These are phyloP conservation scores for Rosalia funebris DNA, from an alignment of 2,888 invertebrate genomes.

Conservation along the genomic window DNA sequence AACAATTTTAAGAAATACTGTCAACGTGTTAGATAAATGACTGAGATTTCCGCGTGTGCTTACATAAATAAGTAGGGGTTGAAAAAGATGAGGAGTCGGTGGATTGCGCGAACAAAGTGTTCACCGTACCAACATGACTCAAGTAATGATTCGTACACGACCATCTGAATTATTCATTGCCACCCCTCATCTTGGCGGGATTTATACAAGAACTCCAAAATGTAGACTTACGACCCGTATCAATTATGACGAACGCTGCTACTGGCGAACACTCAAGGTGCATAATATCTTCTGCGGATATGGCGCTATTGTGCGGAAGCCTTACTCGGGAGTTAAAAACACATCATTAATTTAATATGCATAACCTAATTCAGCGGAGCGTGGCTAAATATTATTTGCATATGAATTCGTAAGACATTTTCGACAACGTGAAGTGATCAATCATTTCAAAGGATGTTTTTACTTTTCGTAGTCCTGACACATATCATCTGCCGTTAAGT, in stretches of 20 bases:
- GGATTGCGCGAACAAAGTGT: constrained; percentile 58
- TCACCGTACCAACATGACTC: constrained; percentile 62
- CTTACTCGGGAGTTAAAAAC: constrained; percentile 43
- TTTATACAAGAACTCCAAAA: constrained; percentile 47
- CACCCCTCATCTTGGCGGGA: constrained; percentile 48
- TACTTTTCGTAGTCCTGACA: no score
- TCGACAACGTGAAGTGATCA: background rate
- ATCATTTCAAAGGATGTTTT: background rate
- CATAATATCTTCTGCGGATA: constrained; percentile 38
- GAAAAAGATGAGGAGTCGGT: constrained; percentile 32
- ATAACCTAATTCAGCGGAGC: constrained; percentile 46
- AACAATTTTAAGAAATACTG: constrained; percentile 54
- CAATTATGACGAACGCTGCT: constrained; percentile 34
- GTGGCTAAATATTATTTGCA: constrained; percentile 49
- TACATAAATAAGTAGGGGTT: constrained; percentile 59
- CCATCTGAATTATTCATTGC: constrained; percentile 62
- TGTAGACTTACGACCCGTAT: constrained; percentile 41
- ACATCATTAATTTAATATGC: constrained; percentile 48
- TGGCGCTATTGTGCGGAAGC: constrained; percentile 42
- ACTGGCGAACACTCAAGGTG: constrained; percentile 41
- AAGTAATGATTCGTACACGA: constrained; percentile 64
- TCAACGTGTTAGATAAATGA: constrained; percentile 57
- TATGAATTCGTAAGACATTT: constrained; percentile 46
- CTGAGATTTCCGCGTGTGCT: constrained; percentile 57
- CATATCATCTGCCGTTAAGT: no score